A percentile compares a stretch with the other conserved stretches of the same genome.
These are phyloP conservation scores for Bursaphelenchus okinawaensis DNA, from an alignment of 2,888 invertebrate genomes.

Conservation along the genomic window DNA sequence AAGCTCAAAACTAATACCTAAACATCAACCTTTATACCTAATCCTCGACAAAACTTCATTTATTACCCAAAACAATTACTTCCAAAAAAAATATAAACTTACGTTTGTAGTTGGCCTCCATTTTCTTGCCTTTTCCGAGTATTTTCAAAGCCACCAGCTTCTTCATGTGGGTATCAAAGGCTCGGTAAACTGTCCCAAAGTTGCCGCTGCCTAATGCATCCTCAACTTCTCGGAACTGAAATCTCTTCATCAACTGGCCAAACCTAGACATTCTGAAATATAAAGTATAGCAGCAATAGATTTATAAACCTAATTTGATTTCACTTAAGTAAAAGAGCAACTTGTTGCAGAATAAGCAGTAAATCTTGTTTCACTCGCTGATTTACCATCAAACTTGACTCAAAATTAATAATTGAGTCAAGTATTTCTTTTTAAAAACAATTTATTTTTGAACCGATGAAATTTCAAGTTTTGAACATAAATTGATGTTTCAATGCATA, in stretches of 20 bases:
- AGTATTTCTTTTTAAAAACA: not conserved
- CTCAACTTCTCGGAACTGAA: not conserved
- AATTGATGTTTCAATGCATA: not conserved
- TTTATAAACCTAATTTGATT: no score
- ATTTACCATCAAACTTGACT: no score
- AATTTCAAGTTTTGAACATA: not conserved
- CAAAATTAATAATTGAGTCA: not conserved
- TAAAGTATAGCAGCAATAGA: no score
- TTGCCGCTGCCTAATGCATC: not conserved
- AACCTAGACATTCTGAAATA: no score
- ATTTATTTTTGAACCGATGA: not conserved
- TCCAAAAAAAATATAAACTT: slow-evolving; percentile 6
- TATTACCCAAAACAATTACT: slow-evolving; percentile 3
- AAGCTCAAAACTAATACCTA: no score
- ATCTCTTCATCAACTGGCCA: not conserved
- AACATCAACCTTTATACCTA: no score
- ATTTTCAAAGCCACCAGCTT: not conserved
- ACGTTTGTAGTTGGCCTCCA: not conserved
- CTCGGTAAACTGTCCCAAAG: not conserved
- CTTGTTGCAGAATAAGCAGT: no score
- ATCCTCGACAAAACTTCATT: no score
- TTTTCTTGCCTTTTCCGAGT: not conserved
- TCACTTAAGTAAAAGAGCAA: no score
- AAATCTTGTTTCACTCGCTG: no score
- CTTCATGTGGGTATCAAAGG: not conserved